Conservation (phyloP, 2,797 vertebrate species). For the Mycteria americana region DNA sequence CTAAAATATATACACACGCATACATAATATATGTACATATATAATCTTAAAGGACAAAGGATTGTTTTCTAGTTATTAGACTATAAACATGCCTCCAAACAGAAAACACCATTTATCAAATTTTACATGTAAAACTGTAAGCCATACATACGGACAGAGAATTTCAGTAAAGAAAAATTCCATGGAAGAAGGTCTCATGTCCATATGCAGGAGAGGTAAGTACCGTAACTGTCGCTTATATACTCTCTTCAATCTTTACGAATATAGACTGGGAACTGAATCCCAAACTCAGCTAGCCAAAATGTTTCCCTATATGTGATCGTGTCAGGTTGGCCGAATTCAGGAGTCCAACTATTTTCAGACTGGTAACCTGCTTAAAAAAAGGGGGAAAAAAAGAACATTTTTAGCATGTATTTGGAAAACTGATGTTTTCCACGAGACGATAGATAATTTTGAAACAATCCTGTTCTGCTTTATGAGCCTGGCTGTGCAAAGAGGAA, state of each 20-base stretch:
- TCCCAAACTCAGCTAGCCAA: not conserved
- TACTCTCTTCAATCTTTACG: not conserved
- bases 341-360: not conserved
- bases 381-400: fast-evolving
- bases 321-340: not conserved
- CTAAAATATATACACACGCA: not conserved
- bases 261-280: not conserved
- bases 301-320: not conserved
- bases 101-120: not conserved
- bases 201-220: not conserved
- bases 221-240: fast-evolving
- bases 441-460: not conserved
- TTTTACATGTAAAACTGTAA: not conserved
- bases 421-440: not conserved
- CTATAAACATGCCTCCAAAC: not conserved
- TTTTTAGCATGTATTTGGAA: not conserved
- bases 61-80: not conserved
- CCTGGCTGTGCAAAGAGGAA: not conserved
- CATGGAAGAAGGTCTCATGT: not conserved
- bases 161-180: not conserved
- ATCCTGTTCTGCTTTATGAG: not conserved
- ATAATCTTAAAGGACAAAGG: not conserved
- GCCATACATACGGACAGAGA: not conserved
- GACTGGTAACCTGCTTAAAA: not conserved
- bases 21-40: not conserved